Base-by-base conservation (phyloP, 92 coral and sea anemone genomes). In the Virgularia gustaviana region DNA sequence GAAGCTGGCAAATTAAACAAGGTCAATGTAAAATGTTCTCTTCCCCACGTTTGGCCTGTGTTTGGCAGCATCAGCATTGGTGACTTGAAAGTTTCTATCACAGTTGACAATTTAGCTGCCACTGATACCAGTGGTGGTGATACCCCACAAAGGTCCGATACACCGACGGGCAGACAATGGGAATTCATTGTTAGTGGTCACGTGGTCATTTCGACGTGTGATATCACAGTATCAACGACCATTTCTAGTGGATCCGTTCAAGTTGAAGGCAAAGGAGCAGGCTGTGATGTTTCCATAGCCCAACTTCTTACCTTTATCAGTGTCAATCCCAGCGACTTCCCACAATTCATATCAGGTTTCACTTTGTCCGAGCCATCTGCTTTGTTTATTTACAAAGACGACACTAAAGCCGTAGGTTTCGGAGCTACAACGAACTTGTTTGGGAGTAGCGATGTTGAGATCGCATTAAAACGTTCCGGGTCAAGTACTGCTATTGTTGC, bases 361-460 rank as follows among this genome's bases (percentile, higher is more conserved):
- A 65, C 55, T 0, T 39, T 65, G 7, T 65, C 51, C 42, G 51
- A 65, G 22, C 72, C 72, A 9, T 1, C 11, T 10, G 27, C 44
- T 0, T 25, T 20, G 36, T 0, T 65, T 30, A 0, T 23, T 15
- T 42, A 36, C 18, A 24, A 65, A 22, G n/a, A 37, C 32, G 3
- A 18, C 0, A 18, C 51, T 3, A 29, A 42, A 11, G 8, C 70
- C 19, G 27, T 65, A 10, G 35, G 54, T 23, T 65, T 65, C 32
- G 36, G 36, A 8, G 72, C 72, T n/a, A 44, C 55, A 0, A 65
- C 72, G 0, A 65, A 38, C 28, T 49, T 65, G 32, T 65, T 65
- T 20, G 54, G 51, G 20, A 27, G n/a, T 12, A 65, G 72, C 32
- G 32, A 65, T 19, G 72, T 30, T 23, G 72, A 65, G 24, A 15